phyloP scores from a whole-genome alignment of 1,140 invertebrate species.

The Aricia agestis region DNA sequence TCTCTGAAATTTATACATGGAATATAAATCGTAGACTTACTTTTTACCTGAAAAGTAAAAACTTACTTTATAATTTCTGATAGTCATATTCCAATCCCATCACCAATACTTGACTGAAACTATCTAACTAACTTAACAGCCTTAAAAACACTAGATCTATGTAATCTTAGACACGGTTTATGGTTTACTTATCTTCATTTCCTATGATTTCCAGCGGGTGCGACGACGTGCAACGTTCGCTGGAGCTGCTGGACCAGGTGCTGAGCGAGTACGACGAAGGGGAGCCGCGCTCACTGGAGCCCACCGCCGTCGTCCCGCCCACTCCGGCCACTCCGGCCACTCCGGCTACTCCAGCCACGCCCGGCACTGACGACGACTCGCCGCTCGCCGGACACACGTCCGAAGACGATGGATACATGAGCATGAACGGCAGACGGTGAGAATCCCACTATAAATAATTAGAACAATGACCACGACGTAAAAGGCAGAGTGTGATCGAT shows the following conservation, averaged over 20 bases:
- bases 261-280: conserved; percentile 90
- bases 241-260: conserved; percentile 90
- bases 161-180: too few relatives aligned
- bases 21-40: too few relatives aligned
- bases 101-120: too few relatives aligned
- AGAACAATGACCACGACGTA: too few relatives aligned
- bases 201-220: conserved; percentile 79
- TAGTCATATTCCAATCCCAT: too few relatives aligned
- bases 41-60: too few relatives aligned
- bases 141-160: too few relatives aligned
- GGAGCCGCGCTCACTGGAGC: conserved; percentile 65
- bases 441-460: too few relatives aligned
- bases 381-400: conserved; percentile 87
- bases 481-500: too few relatives aligned
- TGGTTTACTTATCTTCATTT: not conserved
- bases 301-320: conserved; percentile 50
- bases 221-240: conserved; percentile 88
- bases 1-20: too few relatives aligned
- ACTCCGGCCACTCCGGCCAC: conserved; percentile 50
- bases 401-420: conserved; percentile 93
- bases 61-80: too few relatives aligned
- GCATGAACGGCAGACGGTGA: conserved; percentile 87
- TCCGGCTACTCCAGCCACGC: conserved; percentile 69
- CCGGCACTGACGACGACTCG: conserved; percentile 81
- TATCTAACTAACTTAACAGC: too few relatives aligned